A percentile compares a stretch with the other conserved stretches of the same genome.
phyloP scores from a whole-genome alignment of 2,888 invertebrate species.

The Acleris laterana region DNA sequence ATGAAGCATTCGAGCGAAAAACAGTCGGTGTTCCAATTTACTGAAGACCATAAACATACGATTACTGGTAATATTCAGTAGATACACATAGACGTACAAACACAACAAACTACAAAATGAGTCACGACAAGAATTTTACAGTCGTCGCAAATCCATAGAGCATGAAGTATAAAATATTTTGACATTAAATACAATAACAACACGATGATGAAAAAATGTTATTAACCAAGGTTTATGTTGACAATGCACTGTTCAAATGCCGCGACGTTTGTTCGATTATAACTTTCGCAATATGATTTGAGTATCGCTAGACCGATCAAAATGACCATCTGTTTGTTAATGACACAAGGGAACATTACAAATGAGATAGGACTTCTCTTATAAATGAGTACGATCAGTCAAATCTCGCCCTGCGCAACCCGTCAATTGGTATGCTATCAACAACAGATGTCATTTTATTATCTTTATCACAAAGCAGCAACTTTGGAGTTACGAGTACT shows the following conservation, averaged over 20 bases:
- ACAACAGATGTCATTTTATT: slow-evolving; percentile 58
- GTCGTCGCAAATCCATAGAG: slow-evolving; percentile 83
- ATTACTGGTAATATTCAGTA: slow-evolving; percentile 71
- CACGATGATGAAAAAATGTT: slow-evolving; percentile 28
- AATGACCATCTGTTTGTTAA: slow-evolving; percentile 26
- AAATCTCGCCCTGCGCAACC: neutral
- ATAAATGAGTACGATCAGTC: neutral
- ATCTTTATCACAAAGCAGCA: slow-evolving; percentile 52
- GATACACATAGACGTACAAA: slow-evolving; percentile 83
- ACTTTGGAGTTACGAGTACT: slow-evolving; percentile 83
- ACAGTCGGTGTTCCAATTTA: slow-evolving; percentile 77
- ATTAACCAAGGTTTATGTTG: slow-evolving; percentile 23
- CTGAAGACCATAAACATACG: slow-evolving; percentile 71
- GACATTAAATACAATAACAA: slow-evolving; percentile 33
- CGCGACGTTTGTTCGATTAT: slow-evolving; percentile 29
- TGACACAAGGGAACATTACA: neutral
- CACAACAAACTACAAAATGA: slow-evolving; percentile 82
- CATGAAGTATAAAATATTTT: slow-evolving; percentile 43
- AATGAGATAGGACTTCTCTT: neutral
- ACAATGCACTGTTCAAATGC: slow-evolving; percentile 31
- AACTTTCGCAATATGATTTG: slow-evolving; percentile 4
- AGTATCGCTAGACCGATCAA: slow-evolving; percentile 22
- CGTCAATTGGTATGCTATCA: slow-evolving; percentile 22
- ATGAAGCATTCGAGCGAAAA: slow-evolving; percentile 56
- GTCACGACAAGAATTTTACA: slow-evolving; percentile 76